Evolutionary conservation across 1,140 invertebrate species (phyloP).

Genomic region (Stegodyphus mimosarum): DNA sequence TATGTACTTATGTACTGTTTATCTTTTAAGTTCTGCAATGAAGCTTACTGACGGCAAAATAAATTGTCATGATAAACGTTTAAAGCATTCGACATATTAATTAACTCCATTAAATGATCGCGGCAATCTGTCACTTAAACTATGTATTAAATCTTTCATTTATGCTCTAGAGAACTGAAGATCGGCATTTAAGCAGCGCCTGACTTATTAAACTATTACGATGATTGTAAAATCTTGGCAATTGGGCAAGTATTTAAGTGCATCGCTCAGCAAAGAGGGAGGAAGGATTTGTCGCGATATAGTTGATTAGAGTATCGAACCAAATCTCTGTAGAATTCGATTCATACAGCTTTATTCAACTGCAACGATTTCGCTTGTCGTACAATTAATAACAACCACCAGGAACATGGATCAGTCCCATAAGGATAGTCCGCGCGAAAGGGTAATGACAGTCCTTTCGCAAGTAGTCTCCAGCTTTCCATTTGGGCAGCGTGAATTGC

Average conservation of each 20-base stretch:
- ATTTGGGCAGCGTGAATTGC: constrained; percentile 56
- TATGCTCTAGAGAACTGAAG: background rate
- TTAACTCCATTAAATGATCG: too few species aligned
- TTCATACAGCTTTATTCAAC: constrained; percentile 35
- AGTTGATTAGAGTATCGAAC: constrained; percentile 48
- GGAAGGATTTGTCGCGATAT: constrained; percentile 38
- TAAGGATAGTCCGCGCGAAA: constrained; percentile 55
- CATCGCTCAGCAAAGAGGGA: background rate
- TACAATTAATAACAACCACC: constrained; percentile 60
- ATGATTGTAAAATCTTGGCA: constrained; percentile 45
- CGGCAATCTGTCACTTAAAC: background rate
- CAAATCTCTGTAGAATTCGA: constrained; percentile 42
- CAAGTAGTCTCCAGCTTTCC: constrained; percentile 48
- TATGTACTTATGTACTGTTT: too few species aligned
- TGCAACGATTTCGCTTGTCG: constrained; percentile 50
- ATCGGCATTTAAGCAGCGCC: constrained; percentile 18
- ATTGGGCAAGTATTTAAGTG: constrained; percentile 47
- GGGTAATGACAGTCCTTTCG: constrained; percentile 57
- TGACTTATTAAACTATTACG: constrained; percentile 42
- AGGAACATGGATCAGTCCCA: constrained; percentile 53
- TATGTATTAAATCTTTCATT: background rate
- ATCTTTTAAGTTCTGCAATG: too few species aligned
- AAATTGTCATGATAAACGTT: too few species aligned
- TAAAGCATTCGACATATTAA: too few species aligned
- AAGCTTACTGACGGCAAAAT: too few species aligned